Evolutionary conservation across 2,113 vertebrate species (phyloP), one percentile per base, ranked within the genome.

Genomic region (Cynoglossus semilaevis): DNA sequence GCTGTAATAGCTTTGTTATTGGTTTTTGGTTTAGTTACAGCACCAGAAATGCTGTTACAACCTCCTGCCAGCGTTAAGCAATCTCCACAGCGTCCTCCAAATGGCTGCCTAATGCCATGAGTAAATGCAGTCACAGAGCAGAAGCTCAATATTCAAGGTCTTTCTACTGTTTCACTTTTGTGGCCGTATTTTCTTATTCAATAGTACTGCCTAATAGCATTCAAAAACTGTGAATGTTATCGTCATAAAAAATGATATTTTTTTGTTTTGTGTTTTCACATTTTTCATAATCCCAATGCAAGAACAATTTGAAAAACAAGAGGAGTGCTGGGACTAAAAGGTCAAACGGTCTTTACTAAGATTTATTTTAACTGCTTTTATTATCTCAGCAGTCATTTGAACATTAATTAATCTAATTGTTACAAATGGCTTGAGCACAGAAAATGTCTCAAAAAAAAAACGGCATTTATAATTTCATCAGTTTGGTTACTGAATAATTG

Each of bases 1-100:
- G 67, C 81, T 68, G 63, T 85, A 84, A 84, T 84, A 73, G 84
- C 65, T 84, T 70, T 81, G 64, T 82, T 85, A 86, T 85, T 85
- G 67, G 74, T 76, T 85, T 84, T 77, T 63, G 70, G 74, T 82
- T 79, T 77, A 68, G 81, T 83, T 86, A 85, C 79, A 84, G 52
- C 66, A 62, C 54, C 58, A 48, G 64, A 84, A 83, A 84, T 75
- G 70, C 66, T 77, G 70, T 84, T 83, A 82, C 72, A 79, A 58
- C 58, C 71, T 77, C 61, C 70, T 65, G 76, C 76, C 59, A 67
- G 61, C 63, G 41, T 80, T 83, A 72, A 74, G 72, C 75, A 84
- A 73, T 77, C 65, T 77, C 38, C 42, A 47, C 61, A 35, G 62
- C 74, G 64, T 76, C 74, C 77, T 76, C 68, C 64, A 72, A 76